Percentiles rank a stretch among this genome's conserved stretches.
Evolutionary conservation across 2,888 invertebrate species (phyloP).

Genomic region (Tridacna crocea): DNA sequence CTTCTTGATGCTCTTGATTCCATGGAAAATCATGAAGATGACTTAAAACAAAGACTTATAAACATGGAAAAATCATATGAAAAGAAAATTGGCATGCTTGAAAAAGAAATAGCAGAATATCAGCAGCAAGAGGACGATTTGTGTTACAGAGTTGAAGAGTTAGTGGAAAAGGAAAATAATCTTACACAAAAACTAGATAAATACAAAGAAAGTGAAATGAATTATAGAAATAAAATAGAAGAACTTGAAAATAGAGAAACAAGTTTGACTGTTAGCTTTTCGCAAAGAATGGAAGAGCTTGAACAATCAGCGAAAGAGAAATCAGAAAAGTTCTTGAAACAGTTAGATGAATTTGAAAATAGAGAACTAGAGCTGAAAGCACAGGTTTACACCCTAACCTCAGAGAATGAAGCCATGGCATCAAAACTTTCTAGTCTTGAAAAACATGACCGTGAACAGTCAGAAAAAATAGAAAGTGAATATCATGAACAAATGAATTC

Average conservation of each 20-base stretch:
- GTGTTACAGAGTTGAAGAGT: constrained; percentile 55
- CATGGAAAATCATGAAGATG: constrained; percentile 72
- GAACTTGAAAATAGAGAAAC: constrained; percentile 57
- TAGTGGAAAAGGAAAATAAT: constrained; percentile 64
- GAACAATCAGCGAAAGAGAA: constrained; percentile 51
- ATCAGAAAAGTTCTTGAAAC: constrained; percentile 39
- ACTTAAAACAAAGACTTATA: constrained; percentile 63
- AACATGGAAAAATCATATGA: constrained; percentile 67
- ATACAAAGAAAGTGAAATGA: constrained; percentile 55
- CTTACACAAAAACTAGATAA: constrained; percentile 61
- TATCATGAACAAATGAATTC: constrained; percentile 58
- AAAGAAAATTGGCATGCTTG: constrained; percentile 64
- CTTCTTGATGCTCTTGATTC: constrained; percentile 74
- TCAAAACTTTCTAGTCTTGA: constrained; percentile 61
- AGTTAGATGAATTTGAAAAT: constrained; percentile 60
- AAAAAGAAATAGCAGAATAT: constrained; percentile 69
- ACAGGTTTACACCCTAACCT: constrained; percentile 43
- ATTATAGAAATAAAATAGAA: constrained; percentile 54
- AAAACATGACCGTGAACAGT: constrained; percentile 65
- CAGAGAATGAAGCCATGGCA: constrained; percentile 54
- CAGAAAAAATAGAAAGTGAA: constrained; percentile 52
- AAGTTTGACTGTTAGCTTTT: constrained; percentile 53
- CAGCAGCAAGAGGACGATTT: constrained; percentile 65
- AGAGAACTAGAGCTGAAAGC: constrained; percentile 54
- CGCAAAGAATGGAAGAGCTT: constrained; percentile 53